Evolutionary conservation across 2,797 vertebrate species (phyloP), one percentile per base, ranked within the genome.

Genomic region (Triplophysa yarkandensis): DNA sequence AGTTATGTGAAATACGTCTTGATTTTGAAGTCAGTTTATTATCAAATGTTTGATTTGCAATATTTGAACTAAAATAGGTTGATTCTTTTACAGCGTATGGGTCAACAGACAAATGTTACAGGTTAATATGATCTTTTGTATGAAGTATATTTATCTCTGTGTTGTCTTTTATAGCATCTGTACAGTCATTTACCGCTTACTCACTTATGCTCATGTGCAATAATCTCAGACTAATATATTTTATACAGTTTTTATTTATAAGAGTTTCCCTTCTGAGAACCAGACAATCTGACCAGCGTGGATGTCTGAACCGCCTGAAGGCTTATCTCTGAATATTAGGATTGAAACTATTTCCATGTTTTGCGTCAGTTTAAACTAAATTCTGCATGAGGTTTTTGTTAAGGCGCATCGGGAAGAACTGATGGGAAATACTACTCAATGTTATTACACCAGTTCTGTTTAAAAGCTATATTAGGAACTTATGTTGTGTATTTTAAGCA

Each of bases 401-500:
- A 28, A 16, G 7, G 13, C 21, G 27, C 27, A 44, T 25, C 39
- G 58, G 25, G 5, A 6, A 54, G 50, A 54, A 27, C 27, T 19
- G 3, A 27, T 23, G 39, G 13, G 1, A 32, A 54, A 23, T 23
- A 27, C 23, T 39, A 16, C n/a, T 21, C 30, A 66, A 32, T 3
- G 9, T 25, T 28, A 27, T 23, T 9, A 58, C 44, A 32, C 1
- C 0, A 10, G 17, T 72, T 71, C 32, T 32, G 34, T 34, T 17
- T n/a, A 34, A 65, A 14, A 66, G 58, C 71, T 25, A 13, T 55
- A 14, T 46, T 55, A 74, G 44, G 27, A 44, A 64, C 43, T n/a
- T 8, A 48, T 32, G 21, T 6, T 9, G 34, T 16, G n/a, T 41
- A 27, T 36, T 50, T 27, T 25, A 27, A 28, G 23, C 28, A 11